A percentile compares a stretch with the other conserved stretches of the same genome.
These are phyloP conservation scores for Metopia argyrocephala DNA, from an alignment of 2,888 invertebrate genomes.

Conservation along the genomic window DNA sequence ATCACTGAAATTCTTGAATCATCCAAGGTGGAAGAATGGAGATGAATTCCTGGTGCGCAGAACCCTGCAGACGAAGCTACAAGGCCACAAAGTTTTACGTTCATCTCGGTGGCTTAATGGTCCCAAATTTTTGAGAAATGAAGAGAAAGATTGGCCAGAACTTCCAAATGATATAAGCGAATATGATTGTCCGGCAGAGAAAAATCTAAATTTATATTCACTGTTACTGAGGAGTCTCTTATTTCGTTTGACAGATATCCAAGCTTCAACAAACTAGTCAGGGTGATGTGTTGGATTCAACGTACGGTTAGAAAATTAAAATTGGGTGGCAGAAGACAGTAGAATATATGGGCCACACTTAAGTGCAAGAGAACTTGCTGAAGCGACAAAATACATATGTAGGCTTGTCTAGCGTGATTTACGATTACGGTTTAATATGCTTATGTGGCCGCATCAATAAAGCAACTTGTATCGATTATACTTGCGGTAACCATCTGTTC, in stretches of 20 bases:
- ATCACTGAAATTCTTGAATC: constrained; percentile 35
- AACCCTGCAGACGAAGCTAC: constrained; percentile 42
- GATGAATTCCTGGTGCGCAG: constrained; percentile 34
- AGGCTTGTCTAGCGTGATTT: constrained; percentile 4
- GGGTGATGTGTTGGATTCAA: constrained; percentile 18
- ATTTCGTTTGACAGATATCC: constrained; percentile 30
- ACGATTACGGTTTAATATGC: constrained; percentile 14
- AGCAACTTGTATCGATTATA: constrained; percentile 23
- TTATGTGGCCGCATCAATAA: constrained; percentile 38
- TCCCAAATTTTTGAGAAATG: not conserved
- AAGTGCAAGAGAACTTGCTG: constrained; percentile 13
- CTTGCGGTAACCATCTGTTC: too few species aligned
- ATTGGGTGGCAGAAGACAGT: not conserved
- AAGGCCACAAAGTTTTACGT: constrained; percentile 32
- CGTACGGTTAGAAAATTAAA: constrained; percentile 27
- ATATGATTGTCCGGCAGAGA: not conserved
- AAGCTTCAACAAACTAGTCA: constrained; percentile 11
- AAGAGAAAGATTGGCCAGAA: not conserved
- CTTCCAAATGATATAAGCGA: constrained; percentile 16
- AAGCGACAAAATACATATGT: constrained; percentile 19
- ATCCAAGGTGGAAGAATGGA: constrained; percentile 18
- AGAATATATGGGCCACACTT: not conserved
- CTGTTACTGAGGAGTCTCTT: not conserved
- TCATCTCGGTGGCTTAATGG: constrained; percentile 24
- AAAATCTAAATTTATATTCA: constrained; percentile 18